Evolutionary conservation across 1,140 invertebrate genomes (phyloP).

Genomic region (Laupala kohalensis): DNA sequence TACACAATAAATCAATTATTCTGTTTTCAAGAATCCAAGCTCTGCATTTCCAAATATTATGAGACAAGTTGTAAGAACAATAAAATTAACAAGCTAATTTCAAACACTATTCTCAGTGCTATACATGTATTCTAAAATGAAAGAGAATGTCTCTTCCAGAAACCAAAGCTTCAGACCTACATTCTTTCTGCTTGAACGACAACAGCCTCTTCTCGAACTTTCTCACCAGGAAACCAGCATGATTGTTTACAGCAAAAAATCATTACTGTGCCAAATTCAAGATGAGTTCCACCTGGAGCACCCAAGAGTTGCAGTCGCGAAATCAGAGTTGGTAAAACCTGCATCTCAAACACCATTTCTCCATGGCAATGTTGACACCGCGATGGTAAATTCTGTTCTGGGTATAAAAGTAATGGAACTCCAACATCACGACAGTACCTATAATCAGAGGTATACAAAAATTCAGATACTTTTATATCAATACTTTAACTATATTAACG

Average conservation of each 20-base stretch:
- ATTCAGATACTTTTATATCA: no score
- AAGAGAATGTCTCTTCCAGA: no score
- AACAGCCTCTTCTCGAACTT: slow-evolving; percentile 51
- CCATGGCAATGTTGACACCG: slow-evolving; percentile 57
- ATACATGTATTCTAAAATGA: no score
- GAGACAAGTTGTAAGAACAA: no score
- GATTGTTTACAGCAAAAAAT: slow-evolving; percentile 68
- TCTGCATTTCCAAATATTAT: no score
- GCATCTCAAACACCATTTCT: slow-evolving; percentile 61
- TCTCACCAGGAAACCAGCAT: slow-evolving; percentile 62
- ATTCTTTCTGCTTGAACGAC: slow-evolving; percentile 58
- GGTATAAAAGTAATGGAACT: slow-evolving; percentile 46
- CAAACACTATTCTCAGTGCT: no score
- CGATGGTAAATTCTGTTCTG: slow-evolving; percentile 33
- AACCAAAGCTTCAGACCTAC: slow-evolving; percentile 5
- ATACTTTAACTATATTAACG: no score
- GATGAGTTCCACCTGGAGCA: slow-evolving; percentile 24
- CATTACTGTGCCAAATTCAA: slow-evolving; percentile 71
- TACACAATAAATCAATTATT: no score
- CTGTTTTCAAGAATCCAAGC: no score
- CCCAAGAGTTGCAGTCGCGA: slow-evolving; percentile 43
- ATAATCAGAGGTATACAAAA: no score
- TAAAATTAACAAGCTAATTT: no score
- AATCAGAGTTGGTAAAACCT: slow-evolving; percentile 64
- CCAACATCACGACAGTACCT: slow-evolving; percentile 53